phyloP scores from a whole-genome alignment of 1,140 invertebrate species.

The Armadillidium nasatum region DNA sequence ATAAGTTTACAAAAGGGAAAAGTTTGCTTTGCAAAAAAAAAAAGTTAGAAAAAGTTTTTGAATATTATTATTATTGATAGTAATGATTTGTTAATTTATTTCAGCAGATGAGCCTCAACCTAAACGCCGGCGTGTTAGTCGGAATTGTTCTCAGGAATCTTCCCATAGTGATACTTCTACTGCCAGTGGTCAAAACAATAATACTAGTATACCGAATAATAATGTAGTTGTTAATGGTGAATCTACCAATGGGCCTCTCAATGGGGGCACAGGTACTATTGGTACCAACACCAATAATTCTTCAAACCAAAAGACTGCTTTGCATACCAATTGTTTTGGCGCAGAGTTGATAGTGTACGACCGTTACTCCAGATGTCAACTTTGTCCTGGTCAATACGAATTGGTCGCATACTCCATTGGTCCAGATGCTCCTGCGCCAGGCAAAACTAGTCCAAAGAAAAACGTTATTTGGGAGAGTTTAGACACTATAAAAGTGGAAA shows the following conservation, averaged over 20 bases:
- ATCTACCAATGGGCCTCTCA: conserved; percentile 3
- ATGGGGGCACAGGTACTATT: conserved; percentile 27
- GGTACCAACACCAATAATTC: no score
- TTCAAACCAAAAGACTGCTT: no score
- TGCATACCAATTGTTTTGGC: conserved; percentile 56
- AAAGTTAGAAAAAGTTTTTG: no score
- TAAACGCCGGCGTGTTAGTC: conserved; percentile 42
- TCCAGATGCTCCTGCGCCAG: conserved; percentile 40
- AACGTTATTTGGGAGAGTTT: conserved; percentile 73
- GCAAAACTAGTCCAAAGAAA: conserved; percentile 44
- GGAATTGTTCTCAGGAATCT: conserved; percentile 29
- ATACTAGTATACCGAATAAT: conserved; percentile 12
- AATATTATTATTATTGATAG: neutral
- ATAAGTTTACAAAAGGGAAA: no score
- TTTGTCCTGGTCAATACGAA: conserved; percentile 86
- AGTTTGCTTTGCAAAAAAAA: no score
- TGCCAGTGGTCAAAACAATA: conserved; percentile 21
- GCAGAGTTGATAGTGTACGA: conserved; percentile 86
- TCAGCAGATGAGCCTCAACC: conserved; percentile 37
- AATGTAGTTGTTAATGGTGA: neutral
- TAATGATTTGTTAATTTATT: neutral
- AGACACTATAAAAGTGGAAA: conserved; percentile 56
- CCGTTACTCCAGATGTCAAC: conserved; percentile 75
- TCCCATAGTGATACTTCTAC: conserved; percentile 22
- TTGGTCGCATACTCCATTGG: conserved; percentile 60